These are phyloP conservation scores for Bimastos eiseni DNA, from an alignment of 2,888 invertebrate species.

Conservation along the genomic window DNA sequence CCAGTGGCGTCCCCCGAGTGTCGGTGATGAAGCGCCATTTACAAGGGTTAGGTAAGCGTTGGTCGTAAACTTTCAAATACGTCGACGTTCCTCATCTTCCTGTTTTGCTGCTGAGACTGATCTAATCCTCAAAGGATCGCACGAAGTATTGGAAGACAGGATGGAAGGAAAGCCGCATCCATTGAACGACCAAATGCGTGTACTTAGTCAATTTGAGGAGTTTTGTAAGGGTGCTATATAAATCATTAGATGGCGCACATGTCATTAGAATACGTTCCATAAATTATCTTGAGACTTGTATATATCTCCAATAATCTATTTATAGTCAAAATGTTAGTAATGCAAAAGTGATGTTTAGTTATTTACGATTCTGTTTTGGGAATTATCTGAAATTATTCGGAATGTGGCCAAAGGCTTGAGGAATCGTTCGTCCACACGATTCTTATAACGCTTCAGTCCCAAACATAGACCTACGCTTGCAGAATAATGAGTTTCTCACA, in stretches of 20 bases:
- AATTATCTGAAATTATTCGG: not conserved
- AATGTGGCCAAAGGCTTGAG: not conserved
- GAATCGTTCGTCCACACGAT: not conserved
- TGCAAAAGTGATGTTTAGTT: not conserved
- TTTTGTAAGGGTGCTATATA: not conserved
- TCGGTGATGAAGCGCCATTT: not conserved
- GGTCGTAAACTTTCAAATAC: not conserved
- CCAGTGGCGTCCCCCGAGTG: not conserved
- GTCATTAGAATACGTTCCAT: not conserved
- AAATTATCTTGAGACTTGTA: not conserved
- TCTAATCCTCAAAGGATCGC: not conserved
- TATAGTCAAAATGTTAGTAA: not conserved
- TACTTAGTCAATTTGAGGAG: not conserved
- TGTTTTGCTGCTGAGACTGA: not conserved
- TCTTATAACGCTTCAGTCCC: not conserved
- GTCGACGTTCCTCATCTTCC: constrained; percentile 1
- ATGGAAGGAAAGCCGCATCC: not conserved
- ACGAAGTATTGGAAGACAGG: not conserved
- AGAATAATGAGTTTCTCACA: no score
- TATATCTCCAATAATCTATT: not conserved
- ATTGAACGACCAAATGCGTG: not conserved
- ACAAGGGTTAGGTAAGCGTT: not conserved
- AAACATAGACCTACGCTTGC: no score
- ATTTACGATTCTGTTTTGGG: not conserved
- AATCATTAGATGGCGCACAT: not conserved